Evolutionary conservation across 1,140 invertebrate genomes (phyloP).

Genomic region (Aphelinus atriplicis): DNA sequence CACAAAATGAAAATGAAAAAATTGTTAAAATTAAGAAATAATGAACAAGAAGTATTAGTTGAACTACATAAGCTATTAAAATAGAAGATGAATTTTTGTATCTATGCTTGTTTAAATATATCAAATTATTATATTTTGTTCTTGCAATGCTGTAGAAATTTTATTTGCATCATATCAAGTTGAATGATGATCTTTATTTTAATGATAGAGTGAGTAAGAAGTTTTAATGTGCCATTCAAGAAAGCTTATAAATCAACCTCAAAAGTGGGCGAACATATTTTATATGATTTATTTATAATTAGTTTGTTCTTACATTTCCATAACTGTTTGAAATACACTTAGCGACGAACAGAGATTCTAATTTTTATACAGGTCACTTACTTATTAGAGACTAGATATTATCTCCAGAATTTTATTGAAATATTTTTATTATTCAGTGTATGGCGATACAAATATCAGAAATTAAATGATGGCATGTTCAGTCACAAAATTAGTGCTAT

Average conservation of each 20-base stretch:
- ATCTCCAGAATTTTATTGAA: conserved; percentile 46
- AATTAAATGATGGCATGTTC: conserved; percentile 49
- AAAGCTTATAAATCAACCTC: conserved; percentile 15
- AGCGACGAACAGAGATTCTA: conserved; percentile 32
- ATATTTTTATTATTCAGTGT: conserved; percentile 42
- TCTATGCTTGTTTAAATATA: conserved; percentile 29
- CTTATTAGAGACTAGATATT: conserved; percentile 38
- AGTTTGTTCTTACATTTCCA: conserved; percentile 18
- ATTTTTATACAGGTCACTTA: conserved; percentile 14
- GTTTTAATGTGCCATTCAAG: conserved; percentile 38
- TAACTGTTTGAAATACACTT: conserved; percentile 26
- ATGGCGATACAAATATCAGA: conserved; percentile 41
- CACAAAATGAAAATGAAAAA: conserved; percentile 15
- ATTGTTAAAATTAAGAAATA: conserved; percentile 29
- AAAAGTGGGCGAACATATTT: conserved; percentile 42
- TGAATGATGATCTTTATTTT: background rate
- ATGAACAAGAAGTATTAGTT: conserved; percentile 24
- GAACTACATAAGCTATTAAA: conserved; percentile 26
- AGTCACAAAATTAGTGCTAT: conserved; percentile 47
- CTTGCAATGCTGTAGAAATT: conserved; percentile 19
- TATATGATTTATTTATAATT: conserved; percentile 25
- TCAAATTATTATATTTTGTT: conserved; percentile 34
- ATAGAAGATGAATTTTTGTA: conserved; percentile 19
- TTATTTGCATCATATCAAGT: background rate
- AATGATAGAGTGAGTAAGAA: conserved; percentile 11